phyloP scores from a whole-genome alignment of 2,797 vertebrate species.

The Meriones psammophilus region DNA sequence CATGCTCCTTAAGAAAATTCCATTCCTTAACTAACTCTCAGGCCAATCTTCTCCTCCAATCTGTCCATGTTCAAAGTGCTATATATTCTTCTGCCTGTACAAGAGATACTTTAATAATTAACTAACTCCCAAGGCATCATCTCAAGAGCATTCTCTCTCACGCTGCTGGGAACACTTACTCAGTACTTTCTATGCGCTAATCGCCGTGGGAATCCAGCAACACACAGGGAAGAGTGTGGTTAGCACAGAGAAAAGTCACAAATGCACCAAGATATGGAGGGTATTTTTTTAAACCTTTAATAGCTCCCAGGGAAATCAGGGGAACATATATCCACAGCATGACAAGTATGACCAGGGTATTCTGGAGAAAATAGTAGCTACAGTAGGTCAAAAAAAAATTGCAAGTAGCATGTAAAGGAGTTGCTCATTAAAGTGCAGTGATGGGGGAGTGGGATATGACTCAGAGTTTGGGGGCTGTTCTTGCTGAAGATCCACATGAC shows the following conservation, averaged over 20 bases:
- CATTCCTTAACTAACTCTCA: neutral
- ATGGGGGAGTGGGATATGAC: neutral
- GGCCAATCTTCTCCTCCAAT: neutral
- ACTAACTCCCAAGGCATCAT: neutral
- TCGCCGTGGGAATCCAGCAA: neutral
- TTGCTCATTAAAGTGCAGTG: neutral
- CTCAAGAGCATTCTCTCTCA: neutral
- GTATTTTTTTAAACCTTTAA: neutral
- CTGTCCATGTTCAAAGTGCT: conserved; percentile 11
- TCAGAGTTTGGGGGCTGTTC: too few species aligned
- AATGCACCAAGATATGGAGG: neutral
- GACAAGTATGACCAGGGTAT: too few species aligned
- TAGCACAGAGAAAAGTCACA: neutral
- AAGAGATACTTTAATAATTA: conserved; percentile 50
- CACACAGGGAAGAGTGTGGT: neutral
- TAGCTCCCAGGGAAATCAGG: neutral
- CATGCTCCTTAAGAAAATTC: neutral
- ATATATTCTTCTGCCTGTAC: neutral
- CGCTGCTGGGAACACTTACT: neutral
- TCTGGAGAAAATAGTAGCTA: neutral
- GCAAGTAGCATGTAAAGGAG: neutral
- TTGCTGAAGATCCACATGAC: neutral
- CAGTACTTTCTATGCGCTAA: neutral
- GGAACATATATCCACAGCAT: neutral
- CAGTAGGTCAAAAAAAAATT: neutral